Evolutionary conservation across 2,797 vertebrate species (phyloP), one percentile per base, ranked within the genome.

Genomic region (Peromyscus attwateri): DNA sequence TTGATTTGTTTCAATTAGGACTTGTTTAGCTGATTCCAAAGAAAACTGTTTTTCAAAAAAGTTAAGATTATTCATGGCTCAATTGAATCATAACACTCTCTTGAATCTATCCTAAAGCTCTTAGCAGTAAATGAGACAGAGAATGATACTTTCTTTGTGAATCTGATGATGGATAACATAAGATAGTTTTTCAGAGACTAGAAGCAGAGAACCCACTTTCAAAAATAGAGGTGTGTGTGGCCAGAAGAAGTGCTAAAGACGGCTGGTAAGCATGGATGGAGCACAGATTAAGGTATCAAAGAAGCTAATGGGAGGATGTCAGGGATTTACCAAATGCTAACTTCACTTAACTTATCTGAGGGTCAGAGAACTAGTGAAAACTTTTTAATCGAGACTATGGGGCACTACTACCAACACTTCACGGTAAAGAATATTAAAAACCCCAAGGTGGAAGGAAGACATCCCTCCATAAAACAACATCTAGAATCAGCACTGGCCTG

Each of bases 11-110:
- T 77, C 81, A 75, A 14, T 79, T 84, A 95, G 21, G 40, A 81
- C 9, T 66, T 87, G 95, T 6, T 89, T 96, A 91, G 31, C 37
- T 95, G 13, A 81, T 92, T 11, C 27, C 70, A 43, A 75, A 62
- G 60, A 95, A 70, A 84, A 46, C 25, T 91, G 31, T 40, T 94
- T 98, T 96, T 96, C 79, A 79, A 71, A 87, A 95, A 95, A 29
- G 31, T 77, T 88, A 81, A 62, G 1, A 10, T 95, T 77, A 31
- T 92, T 96, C 57, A 76, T 27, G 43, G 85, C 43, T 21, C n/a
- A 3, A 66, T 19, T 95, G 37, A 73, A 73, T 85, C 93, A 62
- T 25, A 85, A 55, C 17, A 88, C 4, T 87, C 43, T 80, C 68
- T 89, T 79, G 62, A 91, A 73, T 92, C 68, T 89, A 70, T 92